Percentiles rank a stretch among this genome's conserved stretches.
Evolutionary conservation across 2,797 vertebrate species (phyloP).

Genomic region (Sebastes wilsoni): DNA sequence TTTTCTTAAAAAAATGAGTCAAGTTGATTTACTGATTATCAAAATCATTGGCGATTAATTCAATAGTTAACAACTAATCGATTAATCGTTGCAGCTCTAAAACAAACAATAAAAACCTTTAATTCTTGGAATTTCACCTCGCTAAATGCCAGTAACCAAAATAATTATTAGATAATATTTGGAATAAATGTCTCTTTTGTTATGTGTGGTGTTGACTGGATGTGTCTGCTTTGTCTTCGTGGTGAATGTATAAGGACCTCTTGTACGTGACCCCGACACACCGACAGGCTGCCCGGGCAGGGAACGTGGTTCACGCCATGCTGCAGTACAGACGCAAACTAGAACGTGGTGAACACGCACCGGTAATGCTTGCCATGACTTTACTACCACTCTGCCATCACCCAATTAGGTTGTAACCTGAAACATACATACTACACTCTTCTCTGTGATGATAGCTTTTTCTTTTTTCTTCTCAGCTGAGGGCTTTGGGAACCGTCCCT

Average conservation of each 20-base stretch:
- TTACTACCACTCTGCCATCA: background rate
- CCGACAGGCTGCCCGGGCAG: slow-evolving; percentile 89
- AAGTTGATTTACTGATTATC: too few species aligned
- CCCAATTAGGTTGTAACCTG: background rate
- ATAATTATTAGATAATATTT: background rate
- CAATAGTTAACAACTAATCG: too few species aligned
- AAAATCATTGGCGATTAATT: too few species aligned
- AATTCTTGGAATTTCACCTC: background rate
- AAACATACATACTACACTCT: background rate
- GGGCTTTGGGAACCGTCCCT: slow-evolving; percentile 90
- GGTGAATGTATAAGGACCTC: slow-evolving; percentile 83
- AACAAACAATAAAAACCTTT: background rate
- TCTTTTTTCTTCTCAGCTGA: slow-evolving; percentile 78
- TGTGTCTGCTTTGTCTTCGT: slow-evolving; percentile 3
- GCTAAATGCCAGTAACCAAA: background rate
- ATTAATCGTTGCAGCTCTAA: background rate
- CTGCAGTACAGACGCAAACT: slow-evolving; percentile 92
- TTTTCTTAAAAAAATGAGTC: too few species aligned
- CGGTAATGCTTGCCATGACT: slow-evolving; percentile 76
- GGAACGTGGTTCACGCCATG: slow-evolving; percentile 90
- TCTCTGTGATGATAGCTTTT: background rate
- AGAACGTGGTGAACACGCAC: slow-evolving; percentile 91
- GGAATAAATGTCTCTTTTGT: background rate
- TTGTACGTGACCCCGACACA: slow-evolving; percentile 86
- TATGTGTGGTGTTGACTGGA: background rate